phyloP scores from a whole-genome alignment of 2,113 vertebrate genomes.

The Tor tambroides region DNA sequence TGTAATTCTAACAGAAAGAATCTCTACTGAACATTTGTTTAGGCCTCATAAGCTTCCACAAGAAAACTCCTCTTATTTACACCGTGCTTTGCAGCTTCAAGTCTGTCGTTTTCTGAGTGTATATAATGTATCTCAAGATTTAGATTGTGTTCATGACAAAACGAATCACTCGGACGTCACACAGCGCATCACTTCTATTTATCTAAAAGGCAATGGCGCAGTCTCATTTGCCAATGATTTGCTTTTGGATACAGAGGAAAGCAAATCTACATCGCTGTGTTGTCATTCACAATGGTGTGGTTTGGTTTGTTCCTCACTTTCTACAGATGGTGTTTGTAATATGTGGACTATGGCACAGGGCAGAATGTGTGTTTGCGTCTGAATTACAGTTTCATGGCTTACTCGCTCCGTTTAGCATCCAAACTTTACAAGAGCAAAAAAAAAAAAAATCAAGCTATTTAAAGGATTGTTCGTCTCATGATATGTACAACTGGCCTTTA shows the following conservation, averaged over 20 bases:
- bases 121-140: not conserved
- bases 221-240: constrained; percentile 31
- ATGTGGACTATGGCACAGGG: constrained; percentile 31
- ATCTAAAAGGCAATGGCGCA: constrained; percentile 34
- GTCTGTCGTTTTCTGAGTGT: constrained; percentile 25
- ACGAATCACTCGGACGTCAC: constrained; percentile 1
- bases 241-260: not conserved
- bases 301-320: not conserved
- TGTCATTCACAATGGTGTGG: constrained; percentile 29
- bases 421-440: constrained; percentile 33
- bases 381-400: constrained; percentile 54
- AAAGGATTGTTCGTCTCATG: constrained; percentile 22
- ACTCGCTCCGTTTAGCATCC: constrained; percentile 20
- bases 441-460: not conserved
- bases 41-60: constrained; percentile 55
- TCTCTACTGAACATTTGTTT: constrained; percentile 58
- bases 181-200: constrained; percentile 15
- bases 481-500: constrained; percentile 17
- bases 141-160: constrained; percentile 7
- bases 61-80: constrained; percentile 67
- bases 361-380: constrained; percentile 44
- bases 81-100: constrained; percentile 44
- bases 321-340: not conserved
- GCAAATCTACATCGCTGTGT: not conserved
- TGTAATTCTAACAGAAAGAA: constrained; percentile 63